phyloP scores from a whole-genome alignment of 2,113 vertebrate genomes.

The Chamaetylas fuelleborni region DNA sequence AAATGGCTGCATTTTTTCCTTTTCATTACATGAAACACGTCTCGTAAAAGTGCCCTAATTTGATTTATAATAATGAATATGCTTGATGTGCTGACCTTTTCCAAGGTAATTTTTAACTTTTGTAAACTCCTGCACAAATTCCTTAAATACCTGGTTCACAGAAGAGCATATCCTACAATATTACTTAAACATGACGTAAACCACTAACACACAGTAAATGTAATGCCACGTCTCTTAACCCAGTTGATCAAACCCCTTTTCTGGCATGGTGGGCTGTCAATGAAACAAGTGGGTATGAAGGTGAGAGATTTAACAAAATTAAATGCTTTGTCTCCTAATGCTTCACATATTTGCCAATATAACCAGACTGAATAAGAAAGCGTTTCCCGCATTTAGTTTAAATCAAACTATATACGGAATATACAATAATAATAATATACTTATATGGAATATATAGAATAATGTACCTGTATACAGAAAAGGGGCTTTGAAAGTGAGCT shows the following conservation, averaged over 20 bases:
- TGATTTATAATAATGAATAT: not conserved
- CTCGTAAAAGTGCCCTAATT: not conserved
- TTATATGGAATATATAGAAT: not conserved
- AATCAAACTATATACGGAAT: not conserved
- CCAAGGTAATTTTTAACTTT: not conserved
- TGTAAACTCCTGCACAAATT: not conserved
- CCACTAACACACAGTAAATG: constrained; percentile 9
- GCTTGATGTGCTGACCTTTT: not conserved
- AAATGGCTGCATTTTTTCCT: not conserved
- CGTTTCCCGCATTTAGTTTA: not conserved
- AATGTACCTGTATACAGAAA: not conserved
- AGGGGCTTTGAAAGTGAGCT: not conserved
- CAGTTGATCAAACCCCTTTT: not conserved
- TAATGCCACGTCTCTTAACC: not conserved
- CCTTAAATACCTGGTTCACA: not conserved
- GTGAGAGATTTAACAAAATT: not conserved
- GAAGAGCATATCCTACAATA: not conserved
- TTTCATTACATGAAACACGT: not conserved
- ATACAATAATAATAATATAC: not conserved
- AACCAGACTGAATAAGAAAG: not conserved
- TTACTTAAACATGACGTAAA: not conserved
- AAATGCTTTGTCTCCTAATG: not conserved
- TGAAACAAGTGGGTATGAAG: not conserved
- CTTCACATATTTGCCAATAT: not conserved
- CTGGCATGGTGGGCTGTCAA: not conserved